Evolutionary conservation across 2,888 invertebrate species (phyloP).

Genomic region (Lithophane socia): DNA sequence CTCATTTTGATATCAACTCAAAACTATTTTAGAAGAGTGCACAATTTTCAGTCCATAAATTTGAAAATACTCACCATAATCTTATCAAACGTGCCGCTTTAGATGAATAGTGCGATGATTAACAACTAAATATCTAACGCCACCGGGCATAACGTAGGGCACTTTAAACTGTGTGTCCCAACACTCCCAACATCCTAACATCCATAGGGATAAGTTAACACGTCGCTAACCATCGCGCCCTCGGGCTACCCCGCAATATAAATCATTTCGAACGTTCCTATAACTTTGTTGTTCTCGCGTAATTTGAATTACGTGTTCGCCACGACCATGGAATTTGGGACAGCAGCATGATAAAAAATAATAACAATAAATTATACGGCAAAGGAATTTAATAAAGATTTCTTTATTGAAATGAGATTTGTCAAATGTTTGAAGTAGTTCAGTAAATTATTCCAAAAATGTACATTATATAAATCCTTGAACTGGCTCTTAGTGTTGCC

Average conservation of each 20-base stretch:
- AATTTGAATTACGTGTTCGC: constrained; percentile 81
- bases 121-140: constrained; percentile 44
- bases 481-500: not conserved
- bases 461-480: not conserved
- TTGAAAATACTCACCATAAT: not conserved
- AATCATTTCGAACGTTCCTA: constrained; percentile 80
- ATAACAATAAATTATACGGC: constrained; percentile 54
- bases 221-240: constrained; percentile 77
- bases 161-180: constrained; percentile 65
- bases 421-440: not conserved
- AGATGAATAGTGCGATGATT: constrained; percentile 37
- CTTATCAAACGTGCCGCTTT: not conserved
- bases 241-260: constrained; percentile 81
- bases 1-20: not conserved
- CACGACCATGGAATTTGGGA: constrained; percentile 69
- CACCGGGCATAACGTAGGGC: constrained; percentile 61
- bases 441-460: not conserved
- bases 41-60: not conserved
- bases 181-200: constrained; percentile 58
- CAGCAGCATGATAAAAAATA: constrained; percentile 44
- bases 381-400: constrained; percentile 51
- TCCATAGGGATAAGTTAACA: constrained; percentile 78
- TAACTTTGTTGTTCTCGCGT: constrained; percentile 83
- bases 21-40: not conserved
- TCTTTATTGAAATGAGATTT: constrained; percentile 31